Base-by-base conservation (phyloP, 2,113 vertebrate species). In the Eptesicus fuscus region DNA sequence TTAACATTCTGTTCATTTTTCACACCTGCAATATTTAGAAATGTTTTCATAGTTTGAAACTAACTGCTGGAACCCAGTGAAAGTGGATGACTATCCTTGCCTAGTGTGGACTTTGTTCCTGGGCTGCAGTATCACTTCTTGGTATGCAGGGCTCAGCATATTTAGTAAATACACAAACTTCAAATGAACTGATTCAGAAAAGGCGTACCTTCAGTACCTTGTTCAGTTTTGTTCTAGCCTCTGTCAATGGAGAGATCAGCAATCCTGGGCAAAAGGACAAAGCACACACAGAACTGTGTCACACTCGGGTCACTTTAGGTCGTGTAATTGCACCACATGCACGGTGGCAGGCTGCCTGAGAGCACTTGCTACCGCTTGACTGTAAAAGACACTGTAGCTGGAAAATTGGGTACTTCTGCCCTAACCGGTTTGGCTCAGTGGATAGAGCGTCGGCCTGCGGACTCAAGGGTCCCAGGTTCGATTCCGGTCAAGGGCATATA, bases 1-100 rank as follows among this genome's bases (percentile, higher is more conserved):
- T 93, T 92, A 76, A 16, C 70, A 63, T 74, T 83, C n/a, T 87
- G 9, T 88, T 88, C 69, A 71, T 61, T 82, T 91, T 80, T 93
- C 20, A 67, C 47, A 30, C 40, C 53, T 78, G 35, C 74, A 83
- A 51, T 88, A 42, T 95, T 88, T 40, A 88, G 77, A 77, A 61
- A 77, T 85, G 90, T 86, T 69, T 73, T 2, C 35, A 30, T 9
- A 56, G 61, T 35, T 90, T 79, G 51, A 91, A 93, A 93, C 4
- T 78, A 83, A 77, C 20, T 67, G 61, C 61, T 84, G 69, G 73
- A 85, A 56, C 67, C 78, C 77, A 47, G 0, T 78, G 8, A 42
- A 78, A 73, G 8, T 47, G 37, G 28, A 56, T 83, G 83, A 42
- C 6, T n/a, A 0, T 37, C n/a, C 28, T 32, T 87, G 16, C 65